Evolutionary conservation across 53 echinoderm and acorn worm genomes (phyloP), one percentile per base, ranked within the genome.

Genomic region (Crossaster papposus): DNA sequence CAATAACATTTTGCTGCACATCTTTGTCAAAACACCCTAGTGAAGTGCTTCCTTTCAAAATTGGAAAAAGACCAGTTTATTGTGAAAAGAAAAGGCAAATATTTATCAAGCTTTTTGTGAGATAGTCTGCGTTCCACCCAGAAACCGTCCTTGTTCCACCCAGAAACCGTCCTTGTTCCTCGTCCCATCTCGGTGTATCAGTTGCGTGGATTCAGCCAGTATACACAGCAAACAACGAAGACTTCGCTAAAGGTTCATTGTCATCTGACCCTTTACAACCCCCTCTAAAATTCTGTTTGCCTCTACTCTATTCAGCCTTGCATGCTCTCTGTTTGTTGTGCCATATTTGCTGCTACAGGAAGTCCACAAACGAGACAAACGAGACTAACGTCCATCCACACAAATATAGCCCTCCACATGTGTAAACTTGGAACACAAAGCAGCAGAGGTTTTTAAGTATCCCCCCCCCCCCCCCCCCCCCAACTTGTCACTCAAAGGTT

Each of bases 281-380:
- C 75, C 34, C 36, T 32, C 75, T 37, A 30, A 8, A 20, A 3
- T 58, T 55, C 33, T 76, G 87, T 63, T 87, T 87, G 87, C 62
- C 55, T 24, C 29, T n/a, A 35, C 20, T 87, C 63, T 35, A 58
- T 87, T 87, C 87, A 87, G 76, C 44, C 34, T 26, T 29, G 62
- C 87, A 87, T 77, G 87, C 63, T 87, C 63, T 87, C 87, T 87
- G 58, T 87, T 87, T 87, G 87, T 77, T 4, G 15, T 35, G 87
- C 35, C 87, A 74, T 63, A 62, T 62, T 87, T 34, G 75, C 26
- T 15, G 36, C 37, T 53, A 38, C 76, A 75, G 87, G 84, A 72
- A 76, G 87, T 77, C 77, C 14, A 62, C 63, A 58, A 54, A n/a
- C n/a, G n/a, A n/a, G n/a, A n/a, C n/a, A n/a, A 72, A 87, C 54